A percentile compares a stretch with the other conserved stretches of the same genome.
phyloP scores from a whole-genome alignment of 2,888 invertebrate species.

The Zonitis immaculata region DNA sequence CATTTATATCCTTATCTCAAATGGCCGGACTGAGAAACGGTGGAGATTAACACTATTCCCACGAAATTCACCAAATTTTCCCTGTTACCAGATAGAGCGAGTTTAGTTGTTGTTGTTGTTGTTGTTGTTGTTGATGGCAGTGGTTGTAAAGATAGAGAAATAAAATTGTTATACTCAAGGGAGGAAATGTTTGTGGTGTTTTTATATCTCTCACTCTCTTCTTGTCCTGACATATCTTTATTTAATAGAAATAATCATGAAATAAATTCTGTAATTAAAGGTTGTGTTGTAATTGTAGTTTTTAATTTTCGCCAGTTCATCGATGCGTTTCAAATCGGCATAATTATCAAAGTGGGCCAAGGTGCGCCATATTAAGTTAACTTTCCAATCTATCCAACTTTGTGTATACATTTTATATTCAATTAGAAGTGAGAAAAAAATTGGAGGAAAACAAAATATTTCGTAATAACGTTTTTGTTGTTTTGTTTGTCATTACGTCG shows the following conservation, averaged over 20 bases:
- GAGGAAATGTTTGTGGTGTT: background rate
- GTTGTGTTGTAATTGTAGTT: constrained; percentile 25
- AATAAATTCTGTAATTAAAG: background rate
- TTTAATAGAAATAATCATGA: constrained; percentile 3
- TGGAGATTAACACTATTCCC: background rate
- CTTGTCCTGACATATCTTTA: constrained; percentile 3
- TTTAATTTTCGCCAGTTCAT: constrained; percentile 29
- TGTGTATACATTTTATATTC: background rate
- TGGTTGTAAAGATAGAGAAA: too few relatives aligned
- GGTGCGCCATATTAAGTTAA: constrained; percentile 20
- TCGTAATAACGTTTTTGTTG: too few relatives aligned
- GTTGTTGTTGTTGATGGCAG: too few relatives aligned
- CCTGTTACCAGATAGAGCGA: background rate
- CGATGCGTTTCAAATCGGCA: constrained; percentile 33
- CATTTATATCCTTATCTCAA: constrained; percentile 21
- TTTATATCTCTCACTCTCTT: background rate
- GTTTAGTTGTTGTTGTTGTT: too few relatives aligned
- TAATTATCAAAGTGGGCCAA: constrained; percentile 38
- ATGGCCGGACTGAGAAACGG: background rate
- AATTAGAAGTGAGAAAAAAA: background rate
- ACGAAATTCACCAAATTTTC: background rate
- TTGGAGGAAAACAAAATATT: too few relatives aligned
- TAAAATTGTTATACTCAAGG: background rate
- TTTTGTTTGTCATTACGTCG: background rate
- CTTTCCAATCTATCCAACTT: constrained; percentile 10